Percentiles rank a stretch among this genome's conserved stretches.
phyloP scores from a whole-genome alignment of 1,140 invertebrate species.

The Drosophila eugracilis region DNA sequence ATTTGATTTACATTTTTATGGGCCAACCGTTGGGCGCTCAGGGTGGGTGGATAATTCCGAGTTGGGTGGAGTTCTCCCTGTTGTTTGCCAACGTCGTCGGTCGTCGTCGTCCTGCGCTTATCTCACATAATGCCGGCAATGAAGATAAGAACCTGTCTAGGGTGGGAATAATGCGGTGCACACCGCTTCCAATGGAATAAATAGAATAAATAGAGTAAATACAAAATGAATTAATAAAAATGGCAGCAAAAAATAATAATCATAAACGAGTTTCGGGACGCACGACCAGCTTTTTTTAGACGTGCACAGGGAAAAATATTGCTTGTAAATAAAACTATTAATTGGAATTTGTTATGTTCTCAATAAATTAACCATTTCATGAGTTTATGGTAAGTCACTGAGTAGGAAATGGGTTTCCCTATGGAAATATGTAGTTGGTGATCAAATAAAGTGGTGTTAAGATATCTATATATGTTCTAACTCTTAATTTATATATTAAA shows the following conservation, averaged over 20 bases:
- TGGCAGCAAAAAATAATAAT: conserved; percentile 55
- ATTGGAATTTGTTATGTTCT: too few species aligned
- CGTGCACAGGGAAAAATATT: conserved; percentile 13
- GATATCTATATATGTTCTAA: too few species aligned
- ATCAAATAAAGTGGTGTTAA: too few species aligned
- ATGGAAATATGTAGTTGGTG: too few species aligned
- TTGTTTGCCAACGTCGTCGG: conserved; percentile 51
- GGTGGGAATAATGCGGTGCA: conserved; percentile 33
- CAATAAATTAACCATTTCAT: too few species aligned
- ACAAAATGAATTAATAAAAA: conserved; percentile 79
- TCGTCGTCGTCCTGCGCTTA: conserved; percentile 67
- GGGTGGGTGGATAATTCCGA: conserved; percentile 38
- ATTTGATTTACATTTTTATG: conserved; percentile 84
- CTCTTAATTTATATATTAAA: too few species aligned
- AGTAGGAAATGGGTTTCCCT: too few species aligned
- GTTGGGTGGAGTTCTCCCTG: conserved; percentile 34
- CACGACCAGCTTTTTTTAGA: conserved; percentile 48
- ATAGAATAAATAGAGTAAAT: conserved; percentile 62
- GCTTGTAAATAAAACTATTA: too few species aligned
- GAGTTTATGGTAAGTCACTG: too few species aligned
- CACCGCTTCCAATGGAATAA: conserved; percentile 1
- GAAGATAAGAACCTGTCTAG: conserved; percentile 77
- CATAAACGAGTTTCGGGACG: conserved; percentile 65
- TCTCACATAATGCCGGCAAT: conserved; percentile 76
- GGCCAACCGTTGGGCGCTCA: conserved; percentile 49